phyloP scores from a whole-genome alignment of 2,888 invertebrate genomes.

The Lysandra bellargus region DNA sequence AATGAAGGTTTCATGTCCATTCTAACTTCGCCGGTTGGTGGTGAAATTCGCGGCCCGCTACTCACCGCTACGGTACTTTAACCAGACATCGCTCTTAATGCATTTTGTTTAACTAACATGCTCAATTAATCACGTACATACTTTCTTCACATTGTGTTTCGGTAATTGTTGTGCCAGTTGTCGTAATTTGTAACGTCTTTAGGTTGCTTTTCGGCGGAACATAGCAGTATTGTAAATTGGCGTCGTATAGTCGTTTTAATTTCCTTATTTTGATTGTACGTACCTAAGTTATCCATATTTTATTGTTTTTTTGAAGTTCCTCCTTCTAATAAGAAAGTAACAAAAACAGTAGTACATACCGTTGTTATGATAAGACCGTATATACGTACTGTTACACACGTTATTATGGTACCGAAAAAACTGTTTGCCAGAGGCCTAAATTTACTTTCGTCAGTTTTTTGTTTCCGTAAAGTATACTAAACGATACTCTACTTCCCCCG shows the following conservation, averaged over 20 bases:
- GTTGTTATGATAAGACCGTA: background rate
- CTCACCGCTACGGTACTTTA: slow-evolving; percentile 71
- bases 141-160: slow-evolving; percentile 43
- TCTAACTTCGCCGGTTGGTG: slow-evolving; percentile 48
- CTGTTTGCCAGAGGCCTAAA: background rate
- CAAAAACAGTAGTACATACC: background rate
- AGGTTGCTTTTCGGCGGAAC: slow-evolving; percentile 1
- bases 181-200: slow-evolving; percentile 25
- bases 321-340: background rate
- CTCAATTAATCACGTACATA: slow-evolving; percentile 68
- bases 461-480: slow-evolving; percentile 2
- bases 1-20: slow-evolving; percentile 19
- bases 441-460: background rate
- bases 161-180: slow-evolving; percentile 19
- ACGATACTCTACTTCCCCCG: slow-evolving; percentile 9
- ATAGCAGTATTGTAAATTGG: background rate
- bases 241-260: background rate
- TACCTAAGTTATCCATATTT: background rate
- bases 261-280: background rate
- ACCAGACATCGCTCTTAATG: slow-evolving; percentile 56
- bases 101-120: slow-evolving; percentile 67
- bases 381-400: background rate
- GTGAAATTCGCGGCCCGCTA: slow-evolving; percentile 75
- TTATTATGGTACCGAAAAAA: background rate
- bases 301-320: background rate